Base-by-base conservation (phyloP, 2,888 invertebrate species). In the Helobdella robusta region DNA sequence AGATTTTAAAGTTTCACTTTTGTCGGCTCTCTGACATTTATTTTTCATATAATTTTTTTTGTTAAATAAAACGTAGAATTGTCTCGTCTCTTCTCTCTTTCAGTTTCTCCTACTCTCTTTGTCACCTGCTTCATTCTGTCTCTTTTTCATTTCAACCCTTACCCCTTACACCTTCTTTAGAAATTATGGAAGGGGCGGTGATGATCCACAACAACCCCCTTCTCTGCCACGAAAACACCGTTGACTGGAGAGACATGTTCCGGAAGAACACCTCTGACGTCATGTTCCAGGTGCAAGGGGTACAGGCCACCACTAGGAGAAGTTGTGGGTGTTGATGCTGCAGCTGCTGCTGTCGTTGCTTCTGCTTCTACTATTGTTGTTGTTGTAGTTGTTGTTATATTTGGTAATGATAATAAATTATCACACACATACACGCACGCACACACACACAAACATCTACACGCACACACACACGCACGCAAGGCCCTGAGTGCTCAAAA, bases 231-330 rank as follows among this genome's bases (percentile, higher is more conserved):
- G 63, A 54, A 35, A 25, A 63, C 63, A 63, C 63, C 18, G 52
- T 63, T 46, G 63, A 63, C n/a, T 63, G 63, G 63, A 32, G 35
- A 1, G 63, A 63, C 63, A 63, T 63, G 15, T 48, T 63, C 11
- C 34, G 59, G 6, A 59, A 59, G 5, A 36, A 32, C 5, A 5
- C 54, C 36, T 50, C 63, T 0, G 34, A 34, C n/a, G n/a, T n/a
- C n/a, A n/a, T n/a, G n/a, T n/a, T n/a, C n/a, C n/a, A n/a, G n/a
- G n/a, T n/a, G n/a, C n/a, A n/a, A n/a, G n/a, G n/a, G n/a, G n/a
- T n/a, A n/a, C n/a, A n/a, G n/a, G n/a, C n/a, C n/a, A n/a, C n/a
- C n/a, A n/a, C n/a, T n/a, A n/a, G n/a, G n/a, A n/a, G n/a, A n/a
- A n/a, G n/a, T n/a, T n/a, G n/a, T n/a, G n/a, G n/a, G n/a, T n/a